Conservation (phyloP, 2,113 vertebrate genomes). For the Callipepla californica region DNA sequence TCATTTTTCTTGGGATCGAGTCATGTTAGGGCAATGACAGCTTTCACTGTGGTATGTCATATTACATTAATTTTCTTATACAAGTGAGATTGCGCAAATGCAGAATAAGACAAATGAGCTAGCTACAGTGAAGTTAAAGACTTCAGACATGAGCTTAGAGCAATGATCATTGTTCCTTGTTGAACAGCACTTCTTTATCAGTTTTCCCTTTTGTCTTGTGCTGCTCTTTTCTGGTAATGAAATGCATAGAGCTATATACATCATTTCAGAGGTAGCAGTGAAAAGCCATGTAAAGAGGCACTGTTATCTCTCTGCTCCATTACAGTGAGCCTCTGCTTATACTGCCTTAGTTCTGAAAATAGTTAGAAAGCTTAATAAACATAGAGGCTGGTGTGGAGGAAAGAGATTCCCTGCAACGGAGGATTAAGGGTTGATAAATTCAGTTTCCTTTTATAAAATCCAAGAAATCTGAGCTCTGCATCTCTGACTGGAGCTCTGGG, state of each 20-base stretch:
- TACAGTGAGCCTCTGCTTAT: slow-evolving; percentile 16
- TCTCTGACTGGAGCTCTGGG: neutral
- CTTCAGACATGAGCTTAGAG: slow-evolving; percentile 30
- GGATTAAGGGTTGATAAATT: slow-evolving; percentile 58
- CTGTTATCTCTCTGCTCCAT: slow-evolving; percentile 47
- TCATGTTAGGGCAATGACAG: neutral
- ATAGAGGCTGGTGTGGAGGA: neutral
- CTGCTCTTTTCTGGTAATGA: slow-evolving; percentile 2
- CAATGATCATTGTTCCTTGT: slow-evolving; percentile 7
- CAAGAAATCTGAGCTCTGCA: neutral
- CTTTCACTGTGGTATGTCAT: neutral
- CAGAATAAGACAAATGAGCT: neutral
- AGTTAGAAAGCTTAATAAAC: slow-evolving; percentile 50
- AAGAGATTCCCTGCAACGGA: slow-evolving; percentile 25
- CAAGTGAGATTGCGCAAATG: slow-evolving; percentile 5
- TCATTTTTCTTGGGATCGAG: neutral
- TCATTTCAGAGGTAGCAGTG: slow-evolving; percentile 10
- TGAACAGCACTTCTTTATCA: slow-evolving; percentile 19
- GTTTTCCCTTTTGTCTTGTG: slow-evolving; percentile 34
- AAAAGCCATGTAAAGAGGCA: neutral
- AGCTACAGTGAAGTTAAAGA: neutral
- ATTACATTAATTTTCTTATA: slow-evolving; percentile 40
- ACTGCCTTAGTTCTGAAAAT: neutral
- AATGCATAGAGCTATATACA: neutral
- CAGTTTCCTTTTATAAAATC: slow-evolving; percentile 34